phyloP scores from a whole-genome alignment of 2,888 invertebrate genomes.

The Odontocolon sp. region DNA sequence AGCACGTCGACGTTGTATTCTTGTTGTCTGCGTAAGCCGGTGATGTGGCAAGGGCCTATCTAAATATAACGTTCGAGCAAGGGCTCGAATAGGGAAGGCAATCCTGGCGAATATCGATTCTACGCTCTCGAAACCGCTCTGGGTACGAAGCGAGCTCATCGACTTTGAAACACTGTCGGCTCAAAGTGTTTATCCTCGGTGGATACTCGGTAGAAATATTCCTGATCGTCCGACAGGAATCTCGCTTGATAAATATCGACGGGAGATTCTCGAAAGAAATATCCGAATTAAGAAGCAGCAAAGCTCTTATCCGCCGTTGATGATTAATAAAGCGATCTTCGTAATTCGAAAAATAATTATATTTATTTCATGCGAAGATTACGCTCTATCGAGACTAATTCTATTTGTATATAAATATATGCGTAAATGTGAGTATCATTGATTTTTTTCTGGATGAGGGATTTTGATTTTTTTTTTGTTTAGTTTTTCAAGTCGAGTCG shows the following conservation, averaged over 20 bases:
- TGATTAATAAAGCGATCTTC: background rate
- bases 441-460: too few species aligned
- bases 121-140: conserved; percentile 4
- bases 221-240: background rate
- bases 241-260: background rate
- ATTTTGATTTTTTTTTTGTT: too few species aligned
- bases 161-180: background rate
- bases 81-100: conserved; percentile 45
- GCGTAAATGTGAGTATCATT: too few species aligned
- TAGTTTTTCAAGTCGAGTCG: too few species aligned
- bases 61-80: conserved; percentile 59
- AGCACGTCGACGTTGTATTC: background rate
- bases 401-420: too few species aligned
- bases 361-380: too few species aligned
- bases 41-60: conserved; percentile 54
- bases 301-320: background rate
- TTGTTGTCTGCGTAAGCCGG: background rate
- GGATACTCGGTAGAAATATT: conserved; percentile 11
- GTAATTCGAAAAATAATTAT: background rate
- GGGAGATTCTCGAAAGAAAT: background rate
- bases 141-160: conserved; percentile 14
- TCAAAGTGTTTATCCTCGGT: conserved; percentile 10
- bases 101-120: conserved; percentile 58
- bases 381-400: too few species aligned
- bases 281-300: background rate